Evolutionary conservation across 2,797 vertebrate species (phyloP).

Genomic region (Alosa sapidissima): DNA sequence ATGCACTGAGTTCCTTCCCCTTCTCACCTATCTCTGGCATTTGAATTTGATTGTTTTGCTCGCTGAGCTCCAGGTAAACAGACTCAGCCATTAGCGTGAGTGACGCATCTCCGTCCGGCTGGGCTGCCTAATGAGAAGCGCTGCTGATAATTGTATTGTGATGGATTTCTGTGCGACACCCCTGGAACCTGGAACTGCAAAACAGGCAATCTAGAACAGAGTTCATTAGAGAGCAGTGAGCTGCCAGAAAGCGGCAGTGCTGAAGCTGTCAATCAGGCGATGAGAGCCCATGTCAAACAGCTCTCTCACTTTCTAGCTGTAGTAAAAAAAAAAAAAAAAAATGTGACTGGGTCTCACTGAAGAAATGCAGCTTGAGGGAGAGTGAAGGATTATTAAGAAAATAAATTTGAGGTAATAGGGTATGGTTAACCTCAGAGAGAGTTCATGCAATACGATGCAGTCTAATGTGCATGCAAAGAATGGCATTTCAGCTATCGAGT

Average conservation of each 20-base stretch:
- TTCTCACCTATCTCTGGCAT: not conserved
- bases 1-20: not conserved
- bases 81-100: not conserved
- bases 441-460: not conserved
- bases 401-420: not conserved
- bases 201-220: not conserved
- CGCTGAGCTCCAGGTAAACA: conserved; percentile 6
- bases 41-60: not conserved
- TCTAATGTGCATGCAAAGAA: not conserved
- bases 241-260: not conserved
- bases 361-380: not conserved
- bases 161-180: not conserved
- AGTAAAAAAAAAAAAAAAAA: not conserved
- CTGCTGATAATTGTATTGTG: not conserved
- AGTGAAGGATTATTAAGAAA: not conserved
- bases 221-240: not conserved
- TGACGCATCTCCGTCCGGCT: not conserved
- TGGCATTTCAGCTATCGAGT: not conserved
- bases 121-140: not conserved
- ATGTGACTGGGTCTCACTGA: not conserved
- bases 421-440: not conserved
- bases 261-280: not conserved
- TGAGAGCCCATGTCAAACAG: not conserved
- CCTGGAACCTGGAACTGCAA: not conserved
- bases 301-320: not conserved